Percentiles rank a stretch among this genome's conserved stretches.
These are phyloP conservation scores for Siderastrea siderea DNA, from an alignment of 92 coral and sea anemone species.

Conservation along the genomic window DNA sequence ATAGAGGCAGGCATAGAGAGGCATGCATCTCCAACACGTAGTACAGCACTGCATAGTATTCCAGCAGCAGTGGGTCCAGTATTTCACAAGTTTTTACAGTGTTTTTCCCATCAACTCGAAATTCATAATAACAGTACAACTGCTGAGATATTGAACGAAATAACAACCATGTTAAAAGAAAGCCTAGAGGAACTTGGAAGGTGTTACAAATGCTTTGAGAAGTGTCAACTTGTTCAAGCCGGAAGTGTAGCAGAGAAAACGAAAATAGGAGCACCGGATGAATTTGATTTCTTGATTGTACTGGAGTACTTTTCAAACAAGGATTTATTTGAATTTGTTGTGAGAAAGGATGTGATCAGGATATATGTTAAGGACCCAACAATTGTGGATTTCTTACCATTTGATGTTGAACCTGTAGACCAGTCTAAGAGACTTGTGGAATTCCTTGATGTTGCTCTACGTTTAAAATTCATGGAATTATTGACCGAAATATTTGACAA, in stretches of 20 bases:
- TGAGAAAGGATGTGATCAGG: conserved; percentile 24
- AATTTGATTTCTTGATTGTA: conserved; percentile 54
- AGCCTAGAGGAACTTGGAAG: conserved; percentile 54
- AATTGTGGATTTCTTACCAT: conserved; percentile 31
- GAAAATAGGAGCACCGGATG: conserved; percentile 56
- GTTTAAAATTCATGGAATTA: conserved; percentile 58
- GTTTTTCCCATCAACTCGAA: conserved; percentile 56
- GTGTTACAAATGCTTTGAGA: conserved; percentile 67
- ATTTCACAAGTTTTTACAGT: conserved; percentile 18
- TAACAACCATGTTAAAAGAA: conserved; percentile 42
- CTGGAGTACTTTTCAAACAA: conserved; percentile 54
- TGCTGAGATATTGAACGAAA: conserved; percentile 19
- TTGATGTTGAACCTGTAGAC: background rate
- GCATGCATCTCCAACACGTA: no score
- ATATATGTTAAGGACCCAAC: conserved; percentile 60
- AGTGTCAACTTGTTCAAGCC: conserved; percentile 67
- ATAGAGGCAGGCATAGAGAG: no score
- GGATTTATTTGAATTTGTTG: conserved; percentile 40
- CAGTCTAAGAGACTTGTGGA: background rate
- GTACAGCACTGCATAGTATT: conserved; percentile 8
- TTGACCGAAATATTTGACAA: conserved; percentile 46
- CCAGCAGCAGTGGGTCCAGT: conserved; percentile 64
- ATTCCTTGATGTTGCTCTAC: conserved; percentile 35
- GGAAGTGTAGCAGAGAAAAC: conserved; percentile 73
- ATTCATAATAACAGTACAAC: conserved; percentile 20